Base-by-base conservation (phyloP, 2,113 vertebrate species). In the Cryptotis parvus region DNA sequence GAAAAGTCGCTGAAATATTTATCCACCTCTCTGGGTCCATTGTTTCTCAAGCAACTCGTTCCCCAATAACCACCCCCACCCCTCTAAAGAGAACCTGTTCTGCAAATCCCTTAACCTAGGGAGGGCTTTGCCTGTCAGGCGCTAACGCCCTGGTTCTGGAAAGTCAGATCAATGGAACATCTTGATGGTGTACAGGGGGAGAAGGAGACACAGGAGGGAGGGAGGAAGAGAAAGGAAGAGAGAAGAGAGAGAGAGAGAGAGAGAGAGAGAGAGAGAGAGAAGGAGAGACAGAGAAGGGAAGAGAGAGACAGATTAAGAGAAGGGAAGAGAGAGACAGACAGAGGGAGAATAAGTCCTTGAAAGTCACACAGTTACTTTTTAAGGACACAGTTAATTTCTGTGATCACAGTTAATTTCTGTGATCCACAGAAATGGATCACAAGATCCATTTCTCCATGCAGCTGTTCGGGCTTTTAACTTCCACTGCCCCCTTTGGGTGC, bases 1-100 rank as follows among this genome's bases (percentile, higher is more conserved):
- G 91, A 95, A 90, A 89, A 91, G 94, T 49, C 52, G 39, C 24
- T 96, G 79, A 96, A 95, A 93, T 96, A 92, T 92, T 95, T 91
- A 94, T 92, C 92, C 92, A 61, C 73, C 83, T 79, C 4, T 86
- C 87, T 87, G 78, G 83, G 65, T 72, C 84, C 82, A 61, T 39
- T 31, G 73, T 33, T 68, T 61, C 45, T 55, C 35, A 92, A 88
- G 55, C 55, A 80, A 31, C 39, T 22, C 9, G 0, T n/a, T 79
- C 85, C 68, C 55, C 55, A 58, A 58, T 5, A 58, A 24, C 55
- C 52, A 7, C 22, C 55, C 55, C 18, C 55, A 7, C 29, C 5
- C 22, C 9, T 39, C 49, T 22, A 11, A 39, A 58, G 37, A 0
- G 4, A 45, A 29, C 66, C 70, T n/a, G 22, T 58, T n/a, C 29